Evolutionary conservation across 2,797 vertebrate species (phyloP).

Genomic region (Helostoma temminkii): DNA sequence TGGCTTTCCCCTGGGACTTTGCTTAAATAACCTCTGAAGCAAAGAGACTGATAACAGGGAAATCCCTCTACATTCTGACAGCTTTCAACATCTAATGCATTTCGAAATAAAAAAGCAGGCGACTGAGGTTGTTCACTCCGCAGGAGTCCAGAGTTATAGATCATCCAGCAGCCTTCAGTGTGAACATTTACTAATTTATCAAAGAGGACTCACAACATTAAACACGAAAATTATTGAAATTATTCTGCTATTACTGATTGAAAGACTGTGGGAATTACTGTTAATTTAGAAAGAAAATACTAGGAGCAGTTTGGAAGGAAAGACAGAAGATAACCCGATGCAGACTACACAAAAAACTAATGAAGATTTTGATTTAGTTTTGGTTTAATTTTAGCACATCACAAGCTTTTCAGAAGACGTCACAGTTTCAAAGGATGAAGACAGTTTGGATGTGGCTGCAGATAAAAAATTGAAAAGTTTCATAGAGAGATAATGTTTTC

Average conservation of each 20-base stretch:
- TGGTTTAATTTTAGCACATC: constrained; percentile 6
- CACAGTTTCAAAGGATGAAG: constrained; percentile 26
- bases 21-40: constrained; percentile 2
- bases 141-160: constrained; percentile 15
- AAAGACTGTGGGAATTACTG: not conserved
- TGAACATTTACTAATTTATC: constrained; percentile 16
- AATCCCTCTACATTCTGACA: constrained; percentile 7
- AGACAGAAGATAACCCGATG: not conserved
- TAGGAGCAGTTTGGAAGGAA: not conserved
- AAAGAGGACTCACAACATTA: constrained; percentile 12
- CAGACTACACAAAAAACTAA: not conserved
- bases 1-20: not conserved
- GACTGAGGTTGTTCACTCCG: constrained; percentile 1
- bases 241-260: not conserved
- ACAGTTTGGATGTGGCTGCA: constrained; percentile 9
- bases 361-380: not conserved
- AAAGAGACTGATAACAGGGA: not conserved
- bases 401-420: constrained; percentile 11
- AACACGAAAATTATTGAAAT: constrained; percentile 1
- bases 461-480: constrained; percentile 38
- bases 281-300: not conserved
- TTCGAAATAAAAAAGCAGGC: constrained; percentile 23
- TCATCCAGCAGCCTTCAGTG: constrained; percentile 17
- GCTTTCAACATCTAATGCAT: constrained; percentile 30
- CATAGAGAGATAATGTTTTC: constrained; percentile 36